Evolutionary conservation across 2,888 invertebrate species (phyloP).

Genomic region (Therioaphis trifolii): DNA sequence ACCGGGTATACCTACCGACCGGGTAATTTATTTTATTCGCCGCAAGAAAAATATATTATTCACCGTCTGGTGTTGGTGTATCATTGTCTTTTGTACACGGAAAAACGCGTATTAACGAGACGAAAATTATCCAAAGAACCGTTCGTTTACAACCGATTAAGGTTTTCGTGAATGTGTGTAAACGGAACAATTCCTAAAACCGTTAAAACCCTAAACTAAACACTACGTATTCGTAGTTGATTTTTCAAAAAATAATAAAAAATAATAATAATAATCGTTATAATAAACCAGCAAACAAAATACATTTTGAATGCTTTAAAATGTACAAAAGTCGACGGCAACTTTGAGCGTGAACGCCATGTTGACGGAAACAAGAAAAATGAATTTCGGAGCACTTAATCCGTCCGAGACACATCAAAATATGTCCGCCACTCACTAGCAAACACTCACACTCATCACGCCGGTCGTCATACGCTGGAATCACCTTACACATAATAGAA

Average conservation of each 20-base stretch:
- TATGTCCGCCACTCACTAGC: neutral
- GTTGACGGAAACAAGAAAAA: slow-evolving; percentile 1
- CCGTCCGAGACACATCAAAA: neutral
- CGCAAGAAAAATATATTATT: neutral
- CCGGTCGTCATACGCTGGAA: neutral
- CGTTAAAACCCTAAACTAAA: no score
- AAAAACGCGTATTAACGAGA: neutral
- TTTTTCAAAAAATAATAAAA: no score
- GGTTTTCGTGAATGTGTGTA: no score
- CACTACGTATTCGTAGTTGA: no score
- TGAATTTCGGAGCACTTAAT: neutral
- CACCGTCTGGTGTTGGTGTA: no score
- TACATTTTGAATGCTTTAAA: no score
- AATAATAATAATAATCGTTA: no score
- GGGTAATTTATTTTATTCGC: neutral
- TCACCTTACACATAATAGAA: neutral
- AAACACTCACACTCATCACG: neutral
- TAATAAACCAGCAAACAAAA: no score
- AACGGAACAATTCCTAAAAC: no score
- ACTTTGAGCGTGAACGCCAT: neutral
- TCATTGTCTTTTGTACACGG: slow-evolving; percentile 1
- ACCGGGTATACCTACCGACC: neutral
- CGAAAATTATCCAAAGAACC: no score
- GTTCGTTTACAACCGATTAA: no score
- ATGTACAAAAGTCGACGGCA: neutral